A percentile compares a stretch with the other conserved stretches of the same genome.
Conservation (phyloP, 2,113 vertebrate genomes). For the Ceuthmochares aereus region DNA sequence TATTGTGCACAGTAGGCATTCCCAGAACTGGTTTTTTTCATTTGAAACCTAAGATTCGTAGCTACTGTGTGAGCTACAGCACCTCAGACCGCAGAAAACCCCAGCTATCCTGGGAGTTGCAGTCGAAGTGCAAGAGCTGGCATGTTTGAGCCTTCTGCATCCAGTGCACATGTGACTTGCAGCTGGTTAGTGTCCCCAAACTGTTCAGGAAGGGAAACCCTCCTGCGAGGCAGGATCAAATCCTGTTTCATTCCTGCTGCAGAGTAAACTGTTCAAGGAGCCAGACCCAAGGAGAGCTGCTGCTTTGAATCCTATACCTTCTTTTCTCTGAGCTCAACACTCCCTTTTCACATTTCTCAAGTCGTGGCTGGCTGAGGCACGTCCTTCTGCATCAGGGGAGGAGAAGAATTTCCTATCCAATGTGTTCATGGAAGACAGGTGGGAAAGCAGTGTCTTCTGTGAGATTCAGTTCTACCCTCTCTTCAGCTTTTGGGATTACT, state of each 20-base stretch:
- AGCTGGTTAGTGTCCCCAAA: not conserved
- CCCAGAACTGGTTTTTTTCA: not conserved
- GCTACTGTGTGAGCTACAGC: not conserved
- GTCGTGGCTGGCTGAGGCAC: not conserved
- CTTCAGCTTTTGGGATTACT: not conserved
- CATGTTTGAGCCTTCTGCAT: not conserved
- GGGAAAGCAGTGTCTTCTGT: not conserved
- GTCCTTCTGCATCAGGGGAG: not conserved
- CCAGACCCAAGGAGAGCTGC: not conserved
- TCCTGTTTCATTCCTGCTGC: not conserved
- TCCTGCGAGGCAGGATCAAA: not conserved
- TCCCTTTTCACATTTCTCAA: not conserved
- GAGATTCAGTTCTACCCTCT: not conserved
- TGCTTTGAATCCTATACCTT: not conserved
- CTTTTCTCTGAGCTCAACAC: not conserved
- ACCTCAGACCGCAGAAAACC: not conserved
- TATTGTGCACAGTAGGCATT: not conserved
- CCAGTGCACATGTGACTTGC: not conserved
- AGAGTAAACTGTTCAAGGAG: not conserved
- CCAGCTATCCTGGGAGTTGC: rapidly evolving
- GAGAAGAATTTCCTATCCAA: not conserved
- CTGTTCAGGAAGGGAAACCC: not conserved
- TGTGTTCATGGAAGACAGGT: not conserved
- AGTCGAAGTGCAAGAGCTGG: not conserved
- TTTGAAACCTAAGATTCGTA: not conserved